Evolutionary conservation across 2,113 vertebrate species (phyloP).

Genomic region (Scomber colias): DNA sequence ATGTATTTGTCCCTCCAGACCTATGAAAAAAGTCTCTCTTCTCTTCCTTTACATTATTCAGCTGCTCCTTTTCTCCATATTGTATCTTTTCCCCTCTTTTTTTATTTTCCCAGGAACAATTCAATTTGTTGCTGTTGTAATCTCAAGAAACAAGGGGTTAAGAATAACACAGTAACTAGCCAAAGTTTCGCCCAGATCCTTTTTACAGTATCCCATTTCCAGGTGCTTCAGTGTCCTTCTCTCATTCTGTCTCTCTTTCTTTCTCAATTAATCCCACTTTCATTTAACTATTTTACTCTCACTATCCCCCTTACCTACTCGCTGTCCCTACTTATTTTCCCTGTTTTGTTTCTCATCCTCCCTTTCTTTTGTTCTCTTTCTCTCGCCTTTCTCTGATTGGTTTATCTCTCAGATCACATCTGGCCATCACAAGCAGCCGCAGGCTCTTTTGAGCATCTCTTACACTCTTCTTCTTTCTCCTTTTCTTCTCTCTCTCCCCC

Average conservation of each 20-base stretch:
- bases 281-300: conserved; percentile 61
- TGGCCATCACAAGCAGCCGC: conserved; percentile 83
- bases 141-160: conserved; percentile 58
- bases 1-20: conserved; percentile 76
- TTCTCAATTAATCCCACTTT: conserved; percentile 49
- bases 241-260: conserved; percentile 65
- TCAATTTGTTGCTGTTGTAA: conserved; percentile 66
- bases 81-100: conserved; percentile 52
- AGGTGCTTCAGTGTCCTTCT: conserved; percentile 80
- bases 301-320: conserved; percentile 34
- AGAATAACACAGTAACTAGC: conserved; percentile 58
- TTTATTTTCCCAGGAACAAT: conserved; percentile 75
- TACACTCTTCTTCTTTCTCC: conserved; percentile 52
- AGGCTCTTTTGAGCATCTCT: conserved; percentile 76
- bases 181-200: conserved; percentile 66
- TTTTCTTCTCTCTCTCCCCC: conserved; percentile 35
- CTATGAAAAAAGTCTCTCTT: conserved; percentile 49
- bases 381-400: conserved; percentile 61
- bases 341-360: conserved; percentile 52
- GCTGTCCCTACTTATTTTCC: conserved; percentile 44
- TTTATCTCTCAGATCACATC: conserved; percentile 83
- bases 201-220: conserved; percentile 80
- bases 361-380: conserved; percentile 52
- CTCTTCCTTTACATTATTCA: conserved; percentile 50
- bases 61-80: conserved; percentile 49